A percentile compares a stretch with the other conserved stretches of the same genome.
These are phyloP conservation scores for Dysdera silvatica DNA, from an alignment of 1,140 invertebrate species.

Conservation along the genomic window DNA sequence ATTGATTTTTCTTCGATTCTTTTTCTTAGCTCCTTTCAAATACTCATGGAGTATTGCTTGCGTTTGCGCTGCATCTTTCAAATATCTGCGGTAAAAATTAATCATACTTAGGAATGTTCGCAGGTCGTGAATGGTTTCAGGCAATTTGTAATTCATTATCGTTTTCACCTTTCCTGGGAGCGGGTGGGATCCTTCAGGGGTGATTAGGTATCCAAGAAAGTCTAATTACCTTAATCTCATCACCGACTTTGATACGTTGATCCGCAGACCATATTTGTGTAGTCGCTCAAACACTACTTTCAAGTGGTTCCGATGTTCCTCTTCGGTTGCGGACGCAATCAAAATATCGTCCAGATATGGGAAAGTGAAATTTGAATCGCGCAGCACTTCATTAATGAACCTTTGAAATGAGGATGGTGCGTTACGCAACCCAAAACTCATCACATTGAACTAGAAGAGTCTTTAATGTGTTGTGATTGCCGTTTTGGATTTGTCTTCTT, in stretches of 20 bases:
- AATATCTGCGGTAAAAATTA: not conserved
- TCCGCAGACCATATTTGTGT: conserved; percentile 35
- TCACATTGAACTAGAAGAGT: conserved; percentile 1
- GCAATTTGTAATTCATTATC: conserved; percentile 35
- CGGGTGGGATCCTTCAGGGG: conserved; percentile 1
- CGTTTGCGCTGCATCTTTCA: not conserved
- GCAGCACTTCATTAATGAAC: conserved; percentile 22
- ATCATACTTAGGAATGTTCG: conserved; percentile 40
- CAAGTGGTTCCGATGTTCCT: conserved; percentile 36
- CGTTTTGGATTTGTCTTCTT: conserved; percentile 38
- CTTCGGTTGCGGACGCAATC: conserved; percentile 39
- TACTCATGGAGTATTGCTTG: conserved; percentile 3
- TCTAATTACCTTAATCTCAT: conserved; percentile 2
- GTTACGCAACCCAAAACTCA: conserved; percentile 35
- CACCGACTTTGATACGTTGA: conserved; percentile 33
- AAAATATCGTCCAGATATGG: conserved; percentile 52
- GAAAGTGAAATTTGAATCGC: conserved; percentile 30
- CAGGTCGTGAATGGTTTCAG: conserved; percentile 37
- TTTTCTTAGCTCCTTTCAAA: conserved; percentile 4
- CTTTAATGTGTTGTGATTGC: not conserved
- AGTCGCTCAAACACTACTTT: not conserved
- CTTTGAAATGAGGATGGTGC: conserved; percentile 47
- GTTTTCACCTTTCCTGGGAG: conserved; percentile 5
- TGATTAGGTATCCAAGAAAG: conserved; percentile 9
- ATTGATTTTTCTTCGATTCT: not conserved